These are phyloP conservation scores for Clunio marinus DNA, from an alignment of 2,888 invertebrate species.

Conservation along the genomic window DNA sequence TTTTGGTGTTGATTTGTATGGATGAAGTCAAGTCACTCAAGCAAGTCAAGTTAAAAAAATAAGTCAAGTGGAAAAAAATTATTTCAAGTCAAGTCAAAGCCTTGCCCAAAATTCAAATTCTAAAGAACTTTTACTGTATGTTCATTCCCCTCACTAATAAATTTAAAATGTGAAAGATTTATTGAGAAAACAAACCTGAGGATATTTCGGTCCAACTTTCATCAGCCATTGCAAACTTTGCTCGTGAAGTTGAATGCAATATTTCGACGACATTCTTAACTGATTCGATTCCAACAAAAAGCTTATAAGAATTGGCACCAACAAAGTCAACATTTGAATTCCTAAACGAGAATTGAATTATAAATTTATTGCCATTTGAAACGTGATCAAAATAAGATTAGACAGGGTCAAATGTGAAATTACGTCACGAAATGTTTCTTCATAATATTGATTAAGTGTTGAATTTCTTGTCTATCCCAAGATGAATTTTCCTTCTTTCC, in stretches of 20 bases:
- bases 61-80: no score
- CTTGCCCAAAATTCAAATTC: no score
- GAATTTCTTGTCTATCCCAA: no score
- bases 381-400: background rate
- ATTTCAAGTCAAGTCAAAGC: no score
- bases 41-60: no score
- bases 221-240: constrained; percentile 85
- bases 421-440: constrained; percentile 40
- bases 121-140: no score
- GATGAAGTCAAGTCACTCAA: no score
- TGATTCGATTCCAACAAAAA: constrained; percentile 70
- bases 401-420: constrained; percentile 45
- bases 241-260: constrained; percentile 73
- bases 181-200: no score
- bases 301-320: constrained; percentile 87
- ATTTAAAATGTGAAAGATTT: no score
- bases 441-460: background rate
- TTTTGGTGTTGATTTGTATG: no score
- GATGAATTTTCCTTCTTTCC: no score
- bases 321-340: constrained; percentile 79
- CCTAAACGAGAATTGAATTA: constrained; percentile 55
- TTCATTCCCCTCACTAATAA: no score
- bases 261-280: constrained; percentile 58
- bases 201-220: constrained; percentile 87
- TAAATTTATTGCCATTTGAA: constrained; percentile 27